phyloP scores from a whole-genome alignment of 53 echinoderm and acorn worm species.

The Paracentrotus lividus region DNA sequence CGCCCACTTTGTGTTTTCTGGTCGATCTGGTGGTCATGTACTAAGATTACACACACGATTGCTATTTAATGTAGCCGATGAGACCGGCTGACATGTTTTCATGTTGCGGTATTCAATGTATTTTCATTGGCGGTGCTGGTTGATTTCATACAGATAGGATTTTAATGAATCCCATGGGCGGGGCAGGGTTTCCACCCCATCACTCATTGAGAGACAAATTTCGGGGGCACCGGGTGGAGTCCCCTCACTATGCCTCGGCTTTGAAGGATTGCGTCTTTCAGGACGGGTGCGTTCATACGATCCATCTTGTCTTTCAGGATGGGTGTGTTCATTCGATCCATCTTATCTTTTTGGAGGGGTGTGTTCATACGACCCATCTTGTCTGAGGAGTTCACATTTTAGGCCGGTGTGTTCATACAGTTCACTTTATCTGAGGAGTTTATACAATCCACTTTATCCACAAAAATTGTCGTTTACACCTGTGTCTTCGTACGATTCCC shows the following conservation, averaged over 20 bases:
- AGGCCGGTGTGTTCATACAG: too few relatives aligned
- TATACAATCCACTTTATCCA: too few relatives aligned
- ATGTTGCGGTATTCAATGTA: slow-evolving; percentile 45
- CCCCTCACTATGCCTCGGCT: background rate
- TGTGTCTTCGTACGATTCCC: too few relatives aligned
- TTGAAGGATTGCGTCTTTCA: background rate
- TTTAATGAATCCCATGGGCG: slow-evolving; percentile 56
- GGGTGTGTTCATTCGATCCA: too few relatives aligned
- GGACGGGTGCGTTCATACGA: background rate
- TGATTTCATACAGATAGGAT: slow-evolving; percentile 37
- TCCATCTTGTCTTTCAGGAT: too few relatives aligned
- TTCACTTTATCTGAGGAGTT: too few relatives aligned
- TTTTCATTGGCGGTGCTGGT: background rate
- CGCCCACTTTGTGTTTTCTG: background rate
- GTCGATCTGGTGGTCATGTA: slow-evolving; percentile 29
- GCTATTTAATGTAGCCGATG: slow-evolving; percentile 46
- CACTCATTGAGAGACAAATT: slow-evolving; percentile 15
- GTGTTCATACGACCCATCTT: background rate
- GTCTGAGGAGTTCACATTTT: too few relatives aligned
- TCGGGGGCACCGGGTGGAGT: slow-evolving; percentile 21
- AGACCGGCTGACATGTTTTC: slow-evolving; percentile 46
- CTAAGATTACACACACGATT: slow-evolving; percentile 17
- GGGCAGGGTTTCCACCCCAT: slow-evolving; percentile 28
- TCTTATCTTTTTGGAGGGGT: too few relatives aligned
- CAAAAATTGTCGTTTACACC: too few relatives aligned